phyloP scores from a whole-genome alignment of 2,888 invertebrate genomes.

The Nymphalis urticae region DNA sequence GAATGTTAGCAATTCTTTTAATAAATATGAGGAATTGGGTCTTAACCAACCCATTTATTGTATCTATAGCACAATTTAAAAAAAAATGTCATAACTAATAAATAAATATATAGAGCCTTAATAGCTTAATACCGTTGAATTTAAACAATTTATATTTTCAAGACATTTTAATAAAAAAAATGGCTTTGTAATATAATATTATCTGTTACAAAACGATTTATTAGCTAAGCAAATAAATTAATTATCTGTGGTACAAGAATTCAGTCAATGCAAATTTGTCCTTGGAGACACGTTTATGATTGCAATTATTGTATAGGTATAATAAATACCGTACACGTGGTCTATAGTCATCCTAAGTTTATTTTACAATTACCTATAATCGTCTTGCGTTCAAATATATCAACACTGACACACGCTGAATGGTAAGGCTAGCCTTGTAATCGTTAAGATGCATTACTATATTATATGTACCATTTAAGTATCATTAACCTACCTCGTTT shows the following conservation, averaged over 20 bases:
- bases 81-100: too few species aligned
- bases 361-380: constrained; percentile 25
- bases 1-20: too few species aligned
- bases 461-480: background rate
- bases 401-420: background rate
- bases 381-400: background rate
- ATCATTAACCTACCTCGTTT: background rate
- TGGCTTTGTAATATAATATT: background rate
- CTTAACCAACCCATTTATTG: too few species aligned
- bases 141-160: too few species aligned
- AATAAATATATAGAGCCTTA: too few species aligned
- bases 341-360: constrained; percentile 26
- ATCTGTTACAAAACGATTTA: background rate
- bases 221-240: constrained; percentile 1
- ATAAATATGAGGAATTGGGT: too few species aligned
- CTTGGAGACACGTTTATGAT: constrained; percentile 36
- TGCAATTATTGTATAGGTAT: constrained; percentile 37
- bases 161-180: too few species aligned
- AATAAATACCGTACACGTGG: constrained; percentile 38
- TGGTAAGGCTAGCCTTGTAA: background rate
- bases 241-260: constrained; percentile 20
- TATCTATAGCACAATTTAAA: too few species aligned
- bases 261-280: constrained; percentile 23
- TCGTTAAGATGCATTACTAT: background rate
- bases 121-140: too few species aligned